These are phyloP conservation scores for Uropsilus gracilis DNA, from an alignment of 2,113 vertebrate species.

Conservation along the genomic window DNA sequence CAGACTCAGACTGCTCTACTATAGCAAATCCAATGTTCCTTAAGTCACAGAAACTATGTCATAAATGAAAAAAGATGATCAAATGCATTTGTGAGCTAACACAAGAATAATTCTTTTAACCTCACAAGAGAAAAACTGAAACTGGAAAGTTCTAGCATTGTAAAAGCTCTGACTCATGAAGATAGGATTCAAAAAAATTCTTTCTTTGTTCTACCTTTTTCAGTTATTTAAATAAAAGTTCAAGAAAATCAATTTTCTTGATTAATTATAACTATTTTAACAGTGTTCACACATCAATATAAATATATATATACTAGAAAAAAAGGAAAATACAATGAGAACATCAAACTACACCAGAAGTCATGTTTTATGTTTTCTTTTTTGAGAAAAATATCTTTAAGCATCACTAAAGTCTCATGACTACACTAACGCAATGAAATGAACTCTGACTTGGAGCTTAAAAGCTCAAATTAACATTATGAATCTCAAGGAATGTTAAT, in stretches of 20 bases:
- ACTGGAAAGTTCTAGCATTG: neutral
- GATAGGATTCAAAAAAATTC: neutral
- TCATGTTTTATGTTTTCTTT: slow-evolving; percentile 11
- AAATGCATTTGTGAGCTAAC: neutral
- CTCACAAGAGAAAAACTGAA: slow-evolving; percentile 9
- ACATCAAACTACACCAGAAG: neutral
- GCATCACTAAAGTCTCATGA: slow-evolving; percentile 2
- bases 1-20: neutral
- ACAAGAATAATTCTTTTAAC: neutral
- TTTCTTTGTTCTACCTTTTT: neutral
- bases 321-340: neutral
- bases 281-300: neutral
- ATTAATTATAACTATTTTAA: neutral
- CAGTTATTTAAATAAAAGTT: neutral
- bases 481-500: neutral
- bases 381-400: slow-evolving; percentile 8
- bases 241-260: slow-evolving; percentile 27
- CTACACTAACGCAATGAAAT: neutral
- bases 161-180: slow-evolving; percentile 15
- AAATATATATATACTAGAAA: neutral
- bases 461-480: neutral
- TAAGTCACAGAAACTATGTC: neutral
- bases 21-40: neutral
- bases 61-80: neutral
- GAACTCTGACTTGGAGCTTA: neutral